Evolutionary conservation across 2,888 invertebrate genomes (phyloP), one percentile per base, ranked within the genome.

Genomic region (Cantharis flavilabris): DNA sequence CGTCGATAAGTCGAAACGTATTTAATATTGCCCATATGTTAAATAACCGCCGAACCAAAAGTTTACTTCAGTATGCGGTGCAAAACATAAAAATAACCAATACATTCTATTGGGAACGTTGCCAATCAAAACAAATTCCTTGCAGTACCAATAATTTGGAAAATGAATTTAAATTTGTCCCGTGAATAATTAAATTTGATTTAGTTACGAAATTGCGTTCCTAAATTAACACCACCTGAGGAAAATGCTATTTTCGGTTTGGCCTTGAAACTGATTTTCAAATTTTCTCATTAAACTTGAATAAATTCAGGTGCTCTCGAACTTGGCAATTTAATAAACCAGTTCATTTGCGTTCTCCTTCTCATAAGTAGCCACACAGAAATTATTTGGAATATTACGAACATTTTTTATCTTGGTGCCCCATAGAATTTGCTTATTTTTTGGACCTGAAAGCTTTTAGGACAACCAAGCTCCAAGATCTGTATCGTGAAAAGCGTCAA

Each of bases 71-170:
- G 7, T 49, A n/a, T 49, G 49, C 49, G n/a, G n/a, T 49, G 49
- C 2, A n/a, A 49, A 69, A 30, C 16, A 69, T 30, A 69, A 69
- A 70, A 70, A 70, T 70, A 70, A 30, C 23, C 69, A 69, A 69
- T 28, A 26, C 16, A 71, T 71, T 71, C 16, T 18, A 74, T 49
- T 28, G 71, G 76, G 76, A 69, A 28, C 18, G 14, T 62, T 76
- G 76, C 76, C 76, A 76, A 76, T 72, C 18, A 72, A 28, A 76
- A 71, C 69, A 72, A 62, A 76, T 76, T 76, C 71, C 75, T 30
- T 23, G 9, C 64, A 71, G 26, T 75, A 33, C 71, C 72, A 72
- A 76, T 69, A 72, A 71, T 72, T 72, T 72, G 23, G 28, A 26
- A 76, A 72, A 72, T 71, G 14, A 75, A 75, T 65, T 71, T 67